These are phyloP conservation scores for Cynocephalus volans DNA, from an alignment of 2,113 vertebrate species.

Conservation along the genomic window DNA sequence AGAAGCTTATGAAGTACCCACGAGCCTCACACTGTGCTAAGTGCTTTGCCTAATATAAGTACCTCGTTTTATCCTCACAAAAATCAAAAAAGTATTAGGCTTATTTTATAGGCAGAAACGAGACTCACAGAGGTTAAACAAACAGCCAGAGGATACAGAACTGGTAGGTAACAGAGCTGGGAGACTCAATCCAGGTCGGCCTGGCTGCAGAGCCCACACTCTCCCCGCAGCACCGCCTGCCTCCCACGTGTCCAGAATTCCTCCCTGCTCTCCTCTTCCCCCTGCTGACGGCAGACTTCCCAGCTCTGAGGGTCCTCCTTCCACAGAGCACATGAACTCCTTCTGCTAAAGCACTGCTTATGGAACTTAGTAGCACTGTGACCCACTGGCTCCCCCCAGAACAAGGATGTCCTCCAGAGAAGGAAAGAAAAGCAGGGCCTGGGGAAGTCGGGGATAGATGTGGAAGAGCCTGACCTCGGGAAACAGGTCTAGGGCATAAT, in stretches of 20 bases:
- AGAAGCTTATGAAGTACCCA: accelerated
- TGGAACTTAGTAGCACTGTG: no score
- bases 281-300: no score
- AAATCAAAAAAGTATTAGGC: not conserved
- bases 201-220: not conserved
- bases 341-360: not conserved
- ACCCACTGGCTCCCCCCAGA: not conserved
- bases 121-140: not conserved
- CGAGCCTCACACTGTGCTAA: accelerated
- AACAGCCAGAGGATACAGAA: not conserved
- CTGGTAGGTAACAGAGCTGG: not conserved
- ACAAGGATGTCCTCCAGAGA: not conserved
- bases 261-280: accelerated
- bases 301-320: accelerated
- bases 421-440: not conserved
- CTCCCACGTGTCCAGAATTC: not conserved
- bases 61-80: accelerated
- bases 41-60: accelerated
- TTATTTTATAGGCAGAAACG: not conserved
- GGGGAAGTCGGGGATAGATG: not conserved
- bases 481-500: not conserved
- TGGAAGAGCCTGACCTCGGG: not conserved
- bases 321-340: no score
- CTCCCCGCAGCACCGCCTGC: not conserved
- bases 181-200: not conserved